Evolutionary conservation across 2,888 invertebrate genomes (phyloP).

Genomic region (Melinaea marsaeus): DNA sequence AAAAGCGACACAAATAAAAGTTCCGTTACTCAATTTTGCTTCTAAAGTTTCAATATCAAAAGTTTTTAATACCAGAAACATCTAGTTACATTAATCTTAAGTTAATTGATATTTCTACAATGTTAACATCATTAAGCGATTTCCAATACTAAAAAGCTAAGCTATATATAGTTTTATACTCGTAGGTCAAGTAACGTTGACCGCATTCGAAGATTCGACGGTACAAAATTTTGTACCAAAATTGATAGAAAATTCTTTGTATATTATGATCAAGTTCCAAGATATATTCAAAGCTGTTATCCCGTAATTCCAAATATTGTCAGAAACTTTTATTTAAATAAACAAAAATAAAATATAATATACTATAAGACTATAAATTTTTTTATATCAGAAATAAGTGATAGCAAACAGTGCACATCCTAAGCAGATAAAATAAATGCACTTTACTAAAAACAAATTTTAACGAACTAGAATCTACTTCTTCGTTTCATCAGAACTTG

Average conservation of each 20-base stretch:
- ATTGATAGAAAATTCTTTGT: constrained; percentile 55
- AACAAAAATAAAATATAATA: too few species aligned
- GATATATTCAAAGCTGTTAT: neutral
- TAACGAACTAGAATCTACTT: constrained; percentile 44
- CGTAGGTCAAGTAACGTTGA: constrained; percentile 64
- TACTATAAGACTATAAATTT: constrained; percentile 10
- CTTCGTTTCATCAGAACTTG: constrained; percentile 61
- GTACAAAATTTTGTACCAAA: constrained; percentile 73
- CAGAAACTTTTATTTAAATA: too few species aligned
- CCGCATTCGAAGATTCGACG: constrained; percentile 61
- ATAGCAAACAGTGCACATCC: constrained; percentile 29
- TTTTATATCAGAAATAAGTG: constrained; percentile 15
- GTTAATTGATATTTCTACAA: constrained; percentile 55
- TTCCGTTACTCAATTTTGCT: constrained; percentile 21
- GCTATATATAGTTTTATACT: constrained; percentile 47
- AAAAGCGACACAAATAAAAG: constrained; percentile 23
- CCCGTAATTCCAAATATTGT: too few species aligned
- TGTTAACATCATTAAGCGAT: constrained; percentile 51
- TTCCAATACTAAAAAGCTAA: constrained; percentile 62
- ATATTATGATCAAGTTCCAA: constrained; percentile 6
- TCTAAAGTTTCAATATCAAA: constrained; percentile 41
- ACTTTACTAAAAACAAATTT: neutral
- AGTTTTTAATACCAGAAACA: constrained; percentile 46
- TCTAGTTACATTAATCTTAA: constrained; percentile 54
- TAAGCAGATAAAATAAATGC: constrained; percentile 22